phyloP scores from a whole-genome alignment of 1,140 invertebrate genomes.

The Caenorhabditis remanei region DNA sequence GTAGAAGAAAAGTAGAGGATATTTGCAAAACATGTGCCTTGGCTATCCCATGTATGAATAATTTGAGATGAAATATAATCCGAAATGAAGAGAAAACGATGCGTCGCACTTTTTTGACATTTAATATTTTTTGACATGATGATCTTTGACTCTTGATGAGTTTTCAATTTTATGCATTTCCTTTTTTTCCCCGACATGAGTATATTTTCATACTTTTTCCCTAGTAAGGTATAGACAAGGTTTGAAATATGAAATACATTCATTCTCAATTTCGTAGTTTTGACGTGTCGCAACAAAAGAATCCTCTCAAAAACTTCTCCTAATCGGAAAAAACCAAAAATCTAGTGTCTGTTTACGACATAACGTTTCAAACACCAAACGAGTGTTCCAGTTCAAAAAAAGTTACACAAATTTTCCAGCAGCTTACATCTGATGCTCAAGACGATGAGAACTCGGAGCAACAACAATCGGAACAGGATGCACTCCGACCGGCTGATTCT shows the following conservation, averaged over 20 bases:
- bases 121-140: conserved; percentile 55
- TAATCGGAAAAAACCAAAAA: too few species aligned
- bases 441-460: conserved; percentile 31
- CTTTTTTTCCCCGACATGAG: not conserved
- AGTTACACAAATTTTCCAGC: not conserved
- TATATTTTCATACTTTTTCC: too few species aligned
- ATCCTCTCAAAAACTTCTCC: too few species aligned
- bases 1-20: not conserved
- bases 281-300: too few species aligned
- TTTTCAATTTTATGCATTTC: conserved; percentile 45
- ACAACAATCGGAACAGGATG: conserved; percentile 31
- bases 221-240: not conserved
- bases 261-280: too few species aligned
- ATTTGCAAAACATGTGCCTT: conserved; percentile 35
- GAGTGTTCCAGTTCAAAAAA: too few species aligned
- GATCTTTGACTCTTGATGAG: conserved; percentile 44
- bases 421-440: conserved; percentile 7
- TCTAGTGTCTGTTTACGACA: too few species aligned
- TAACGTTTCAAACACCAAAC: too few species aligned
- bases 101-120: conserved; percentile 45
- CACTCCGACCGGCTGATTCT: conserved; percentile 41
- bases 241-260: too few species aligned
- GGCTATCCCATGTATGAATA: conserved; percentile 37
- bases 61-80: conserved; percentile 31
- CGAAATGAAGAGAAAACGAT: conserved; percentile 1